Percentiles rank a stretch among this genome's conserved stretches.
Conservation (phyloP, 2,113 vertebrate species). For the Terrapene triunguis region DNA sequence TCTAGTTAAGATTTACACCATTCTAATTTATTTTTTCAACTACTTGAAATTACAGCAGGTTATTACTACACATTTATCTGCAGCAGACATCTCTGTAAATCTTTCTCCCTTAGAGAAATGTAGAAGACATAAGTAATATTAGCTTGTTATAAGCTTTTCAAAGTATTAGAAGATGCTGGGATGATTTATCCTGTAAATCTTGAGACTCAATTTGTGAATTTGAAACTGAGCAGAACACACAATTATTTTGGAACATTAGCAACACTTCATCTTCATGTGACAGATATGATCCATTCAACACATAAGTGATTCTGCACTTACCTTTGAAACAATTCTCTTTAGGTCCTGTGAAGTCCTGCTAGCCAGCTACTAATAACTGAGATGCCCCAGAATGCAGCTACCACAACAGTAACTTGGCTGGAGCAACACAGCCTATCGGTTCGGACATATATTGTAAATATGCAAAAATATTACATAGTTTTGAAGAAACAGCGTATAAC, state of each 20-base stretch:
- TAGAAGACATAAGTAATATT: neutral
- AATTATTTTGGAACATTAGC: fast-evolving
- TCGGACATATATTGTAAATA: neutral
- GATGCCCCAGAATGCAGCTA: fast-evolving
- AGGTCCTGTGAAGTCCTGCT: fast-evolving
- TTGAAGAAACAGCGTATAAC: neutral
- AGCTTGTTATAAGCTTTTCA: neutral
- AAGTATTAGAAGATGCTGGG: neutral
- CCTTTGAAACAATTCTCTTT: neutral
- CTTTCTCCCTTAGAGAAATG: fast-evolving
- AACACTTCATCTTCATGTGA: fast-evolving
- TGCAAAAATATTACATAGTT: neutral
- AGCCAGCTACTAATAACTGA: fast-evolving
- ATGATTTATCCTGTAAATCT: neutral
- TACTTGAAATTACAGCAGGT: fast-evolving
- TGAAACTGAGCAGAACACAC: fast-evolving
- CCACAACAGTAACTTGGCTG: neutral
- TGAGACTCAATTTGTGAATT: fast-evolving
- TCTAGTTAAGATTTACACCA: neutral
- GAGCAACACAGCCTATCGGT: neutral
- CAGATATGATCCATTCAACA: fast-evolving
- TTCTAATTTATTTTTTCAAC: neutral
- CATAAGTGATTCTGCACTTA: neutral
- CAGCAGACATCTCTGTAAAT: fast-evolving
- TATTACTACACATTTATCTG: fast-evolving